Percentiles rank a stretch among this genome's conserved stretches.
phyloP scores from a whole-genome alignment of 2,113 vertebrate genomes.

The Colossoma macropomum region DNA sequence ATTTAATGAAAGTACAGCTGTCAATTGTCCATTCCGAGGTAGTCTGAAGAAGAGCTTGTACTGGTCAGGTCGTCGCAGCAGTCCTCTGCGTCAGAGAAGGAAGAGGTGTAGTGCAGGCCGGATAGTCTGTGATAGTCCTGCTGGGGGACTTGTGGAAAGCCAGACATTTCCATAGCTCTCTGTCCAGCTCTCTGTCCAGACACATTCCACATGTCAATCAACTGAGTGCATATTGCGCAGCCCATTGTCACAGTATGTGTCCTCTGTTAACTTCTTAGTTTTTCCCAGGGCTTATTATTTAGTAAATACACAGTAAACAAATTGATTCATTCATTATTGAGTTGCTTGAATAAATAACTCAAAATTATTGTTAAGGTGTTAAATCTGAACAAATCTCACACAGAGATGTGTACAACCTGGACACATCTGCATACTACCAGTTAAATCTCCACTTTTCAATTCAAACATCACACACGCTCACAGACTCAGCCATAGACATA shows the following conservation, averaged over 20 bases:
- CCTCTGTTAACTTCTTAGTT: background rate
- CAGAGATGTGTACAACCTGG: too few species aligned
- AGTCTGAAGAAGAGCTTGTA: constrained; percentile 65
- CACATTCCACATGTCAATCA: constrained; percentile 72
- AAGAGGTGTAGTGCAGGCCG: constrained; percentile 70
- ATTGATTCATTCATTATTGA: background rate
- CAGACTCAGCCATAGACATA: background rate
- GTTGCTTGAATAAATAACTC: too few species aligned
- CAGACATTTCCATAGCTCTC: constrained; percentile 66
- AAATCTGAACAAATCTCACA: too few species aligned
- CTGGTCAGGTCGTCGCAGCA: constrained; percentile 68
- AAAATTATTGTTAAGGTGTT: too few species aligned
- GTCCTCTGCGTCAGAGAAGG: constrained; percentile 71
- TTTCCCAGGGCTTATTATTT: background rate
- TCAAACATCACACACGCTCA: constrained; percentile 4
- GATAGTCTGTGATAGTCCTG: constrained; percentile 69
- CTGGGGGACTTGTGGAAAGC: constrained; percentile 61
- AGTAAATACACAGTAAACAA: background rate
- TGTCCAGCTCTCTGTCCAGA: constrained; percentile 46
- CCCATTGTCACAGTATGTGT: constrained; percentile 56
- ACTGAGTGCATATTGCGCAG: constrained; percentile 72
- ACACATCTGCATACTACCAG: too few species aligned
- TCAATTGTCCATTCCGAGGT: constrained; percentile 61
- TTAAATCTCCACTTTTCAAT: too few species aligned
- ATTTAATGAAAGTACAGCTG: background rate